Conservation (phyloP, 2,888 invertebrate species). For the Andrena trimmerana region DNA sequence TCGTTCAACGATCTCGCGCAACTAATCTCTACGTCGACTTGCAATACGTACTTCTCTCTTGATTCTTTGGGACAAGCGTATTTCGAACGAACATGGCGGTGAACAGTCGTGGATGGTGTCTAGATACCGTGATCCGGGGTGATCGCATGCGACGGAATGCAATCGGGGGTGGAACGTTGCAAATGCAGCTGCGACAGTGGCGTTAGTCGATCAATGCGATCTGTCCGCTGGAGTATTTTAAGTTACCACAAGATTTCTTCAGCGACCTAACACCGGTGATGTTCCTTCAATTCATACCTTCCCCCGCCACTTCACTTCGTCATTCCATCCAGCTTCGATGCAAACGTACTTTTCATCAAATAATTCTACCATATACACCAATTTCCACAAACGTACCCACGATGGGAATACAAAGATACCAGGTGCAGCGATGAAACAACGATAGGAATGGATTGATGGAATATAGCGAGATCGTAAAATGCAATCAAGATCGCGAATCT, state of each 20-base stretch:
- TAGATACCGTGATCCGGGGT: conserved; percentile 32
- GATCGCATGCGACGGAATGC: conserved; percentile 47
- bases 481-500: too few relatives aligned
- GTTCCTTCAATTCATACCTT: conserved; percentile 8
- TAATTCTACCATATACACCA: too few relatives aligned
- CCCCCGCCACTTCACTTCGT: neutral
- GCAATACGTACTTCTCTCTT: conserved; percentile 3
- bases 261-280: conserved; percentile 51
- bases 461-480: too few relatives aligned
- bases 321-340: neutral
- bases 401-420: too few relatives aligned
- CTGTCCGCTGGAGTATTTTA: conserved; percentile 3
- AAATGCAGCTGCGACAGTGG: conserved; percentile 19
- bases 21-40: conserved; percentile 34
- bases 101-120: conserved; percentile 26
- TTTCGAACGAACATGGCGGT: conserved; percentile 15
- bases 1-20: conserved; percentile 15
- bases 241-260: conserved; percentile 47
- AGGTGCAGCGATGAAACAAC: too few relatives aligned
- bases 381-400: too few relatives aligned
- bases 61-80: neutral
- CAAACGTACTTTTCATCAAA: neutral
- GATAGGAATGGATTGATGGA: too few relatives aligned
- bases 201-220: conserved; percentile 4
- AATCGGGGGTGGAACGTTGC: conserved; percentile 9